Evolutionary conservation across 2,113 vertebrate genomes (phyloP).

Genomic region (Neomonachus schauinslandi): DNA sequence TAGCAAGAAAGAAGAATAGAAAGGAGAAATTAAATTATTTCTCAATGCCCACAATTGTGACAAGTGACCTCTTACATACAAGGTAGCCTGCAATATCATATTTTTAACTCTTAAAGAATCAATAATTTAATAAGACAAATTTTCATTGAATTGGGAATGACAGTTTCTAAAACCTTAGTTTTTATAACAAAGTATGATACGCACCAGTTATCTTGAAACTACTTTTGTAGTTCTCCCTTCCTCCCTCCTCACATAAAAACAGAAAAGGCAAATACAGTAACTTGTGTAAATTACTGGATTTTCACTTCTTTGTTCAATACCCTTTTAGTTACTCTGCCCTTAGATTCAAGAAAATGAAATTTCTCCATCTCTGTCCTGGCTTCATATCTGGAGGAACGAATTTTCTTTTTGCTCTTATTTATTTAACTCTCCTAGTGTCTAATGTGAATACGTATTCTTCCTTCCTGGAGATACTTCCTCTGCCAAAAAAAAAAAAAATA

Average conservation of each 20-base stretch:
- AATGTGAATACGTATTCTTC: not conserved
- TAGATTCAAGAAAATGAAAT: not conserved
- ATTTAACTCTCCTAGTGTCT: not conserved
- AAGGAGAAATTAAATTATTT: not conserved
- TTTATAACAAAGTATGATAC: not conserved
- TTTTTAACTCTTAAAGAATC: not conserved
- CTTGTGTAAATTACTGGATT: not conserved
- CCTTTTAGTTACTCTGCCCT: not conserved
- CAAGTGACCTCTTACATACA: not conserved
- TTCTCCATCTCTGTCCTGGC: not conserved
- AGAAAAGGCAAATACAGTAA: not conserved
- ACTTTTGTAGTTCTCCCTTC: not conserved
- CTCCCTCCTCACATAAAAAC: not conserved
- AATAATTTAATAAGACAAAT: not conserved
- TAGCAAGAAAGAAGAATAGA: not conserved
- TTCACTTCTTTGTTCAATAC: not conserved
- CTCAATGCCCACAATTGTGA: not conserved
- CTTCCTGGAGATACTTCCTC: not conserved
- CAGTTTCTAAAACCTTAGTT: not conserved
- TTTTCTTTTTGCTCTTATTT: not conserved
- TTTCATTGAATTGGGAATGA: not conserved
- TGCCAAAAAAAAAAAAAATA: not conserved
- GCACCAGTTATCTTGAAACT: not conserved
- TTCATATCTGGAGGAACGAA: not conserved
- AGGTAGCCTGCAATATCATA: not conserved